phyloP scores from a whole-genome alignment of 2,113 vertebrate species.

The Noturus placidus region DNA sequence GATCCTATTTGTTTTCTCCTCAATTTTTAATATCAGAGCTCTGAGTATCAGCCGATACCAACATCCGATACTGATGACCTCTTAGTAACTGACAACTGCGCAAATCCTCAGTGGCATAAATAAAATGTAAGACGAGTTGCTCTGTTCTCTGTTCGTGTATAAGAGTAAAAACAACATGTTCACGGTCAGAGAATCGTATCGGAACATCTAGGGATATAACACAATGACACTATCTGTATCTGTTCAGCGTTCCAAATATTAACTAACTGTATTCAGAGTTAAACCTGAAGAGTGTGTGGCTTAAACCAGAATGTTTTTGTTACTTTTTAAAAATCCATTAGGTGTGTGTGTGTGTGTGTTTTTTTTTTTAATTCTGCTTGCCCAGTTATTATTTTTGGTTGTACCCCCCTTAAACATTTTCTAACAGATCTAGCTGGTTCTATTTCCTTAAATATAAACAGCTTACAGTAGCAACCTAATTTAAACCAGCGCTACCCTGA shows the following conservation, averaged over 20 bases:
- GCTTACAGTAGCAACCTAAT: neutral
- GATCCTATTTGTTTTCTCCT: neutral
- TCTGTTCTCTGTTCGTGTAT: no score
- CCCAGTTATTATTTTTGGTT: neutral
- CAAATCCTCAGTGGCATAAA: neutral
- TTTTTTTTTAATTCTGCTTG: no score
- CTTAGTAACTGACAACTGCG: neutral
- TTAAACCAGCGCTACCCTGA: neutral
- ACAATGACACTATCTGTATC: neutral
- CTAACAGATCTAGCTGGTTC: neutral
- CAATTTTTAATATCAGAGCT: neutral
- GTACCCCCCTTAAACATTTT: neutral
- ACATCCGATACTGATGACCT: neutral
- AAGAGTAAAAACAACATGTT: neutral
- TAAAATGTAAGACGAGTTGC: neutral
- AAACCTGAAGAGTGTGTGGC: neutral
- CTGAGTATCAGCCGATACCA: neutral
- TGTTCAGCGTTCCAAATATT: neutral
- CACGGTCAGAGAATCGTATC: neutral
- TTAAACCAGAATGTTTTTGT: neutral
- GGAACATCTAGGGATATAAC: neutral
- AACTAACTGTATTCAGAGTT: no score
- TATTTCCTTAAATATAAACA: neutral
- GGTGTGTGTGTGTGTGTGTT: neutral
- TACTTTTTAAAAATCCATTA: neutral